Percentiles rank a stretch among this genome's conserved stretches.
These are phyloP conservation scores for Aegithalos caudatus DNA, from an alignment of 2,113 vertebrate genomes.

Conservation along the genomic window DNA sequence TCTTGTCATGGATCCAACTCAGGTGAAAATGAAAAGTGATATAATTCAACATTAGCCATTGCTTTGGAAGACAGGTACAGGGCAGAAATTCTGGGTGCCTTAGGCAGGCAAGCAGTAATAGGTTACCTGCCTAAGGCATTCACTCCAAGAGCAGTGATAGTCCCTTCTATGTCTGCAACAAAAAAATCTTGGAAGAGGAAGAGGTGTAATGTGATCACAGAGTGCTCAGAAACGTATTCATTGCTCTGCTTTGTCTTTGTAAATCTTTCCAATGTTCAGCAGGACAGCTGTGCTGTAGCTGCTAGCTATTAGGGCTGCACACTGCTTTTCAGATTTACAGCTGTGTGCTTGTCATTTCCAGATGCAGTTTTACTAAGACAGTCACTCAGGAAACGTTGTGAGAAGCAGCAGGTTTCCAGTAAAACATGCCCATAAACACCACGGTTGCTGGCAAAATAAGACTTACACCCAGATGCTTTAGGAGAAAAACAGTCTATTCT, in stretches of 20 bases:
- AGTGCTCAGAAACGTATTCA: background rate
- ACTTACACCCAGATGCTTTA: conserved; percentile 74
- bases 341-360: conserved; percentile 77
- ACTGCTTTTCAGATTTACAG: conserved; percentile 76
- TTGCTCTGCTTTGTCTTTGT: conserved; percentile 64
- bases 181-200: background rate
- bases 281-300: conserved; percentile 62
- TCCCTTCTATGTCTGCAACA: background rate
- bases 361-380: conserved; percentile 79
- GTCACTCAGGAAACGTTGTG: conserved; percentile 76
- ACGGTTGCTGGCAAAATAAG: conserved; percentile 74
- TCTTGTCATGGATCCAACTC: background rate
- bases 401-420: conserved; percentile 81
- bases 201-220: conserved; percentile 17
- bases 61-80: background rate
- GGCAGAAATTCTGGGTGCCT: background rate
- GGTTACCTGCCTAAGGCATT: background rate
- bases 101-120: background rate
- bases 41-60: background rate
- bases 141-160: background rate
- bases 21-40: background rate
- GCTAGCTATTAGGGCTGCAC: conserved; percentile 76
- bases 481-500: conserved; percentile 67
- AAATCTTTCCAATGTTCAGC: conserved; percentile 68
- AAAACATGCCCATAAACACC: conserved; percentile 81